Percentiles rank a stretch among this genome's conserved stretches.
Evolutionary conservation across 2,113 vertebrate species (phyloP).

Genomic region (Lagopus muta): DNA sequence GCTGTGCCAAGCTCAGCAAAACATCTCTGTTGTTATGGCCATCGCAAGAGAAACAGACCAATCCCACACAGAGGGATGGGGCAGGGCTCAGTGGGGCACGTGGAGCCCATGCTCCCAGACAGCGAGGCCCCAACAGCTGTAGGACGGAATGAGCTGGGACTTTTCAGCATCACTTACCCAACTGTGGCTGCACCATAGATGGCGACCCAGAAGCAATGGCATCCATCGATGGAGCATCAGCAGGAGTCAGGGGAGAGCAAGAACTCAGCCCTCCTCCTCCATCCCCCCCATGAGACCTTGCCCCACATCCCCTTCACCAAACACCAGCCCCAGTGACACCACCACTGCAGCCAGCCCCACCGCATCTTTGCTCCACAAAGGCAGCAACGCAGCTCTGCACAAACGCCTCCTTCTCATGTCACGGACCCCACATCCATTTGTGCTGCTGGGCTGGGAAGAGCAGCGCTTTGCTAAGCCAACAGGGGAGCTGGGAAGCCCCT

Average conservation of each 20-base stretch:
- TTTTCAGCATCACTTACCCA: background rate
- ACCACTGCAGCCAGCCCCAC: background rate
- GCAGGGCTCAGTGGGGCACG: accelerated
- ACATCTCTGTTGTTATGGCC: background rate
- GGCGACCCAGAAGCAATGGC: background rate
- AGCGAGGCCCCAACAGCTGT: accelerated
- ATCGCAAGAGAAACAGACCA: background rate
- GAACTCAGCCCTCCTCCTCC: background rate
- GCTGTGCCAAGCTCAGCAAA: background rate
- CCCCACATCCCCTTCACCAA: background rate
- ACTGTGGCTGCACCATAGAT: background rate
- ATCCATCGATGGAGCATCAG: background rate
- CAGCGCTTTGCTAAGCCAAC: background rate
- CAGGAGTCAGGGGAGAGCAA: background rate
- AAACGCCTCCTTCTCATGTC: accelerated
- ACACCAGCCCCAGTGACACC: background rate
- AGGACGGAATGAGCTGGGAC: accelerated
- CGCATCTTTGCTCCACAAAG: background rate
- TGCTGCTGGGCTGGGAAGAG: slow-evolving; percentile 14
- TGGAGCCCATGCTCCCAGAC: accelerated
- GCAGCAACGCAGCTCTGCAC: background rate
- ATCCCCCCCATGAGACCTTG: no score
- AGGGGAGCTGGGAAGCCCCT: background rate
- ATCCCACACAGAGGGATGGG: accelerated
- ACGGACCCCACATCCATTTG: background rate